Conservation (phyloP, 2,888 invertebrate genomes). For the Leucoptera coffeella region DNA sequence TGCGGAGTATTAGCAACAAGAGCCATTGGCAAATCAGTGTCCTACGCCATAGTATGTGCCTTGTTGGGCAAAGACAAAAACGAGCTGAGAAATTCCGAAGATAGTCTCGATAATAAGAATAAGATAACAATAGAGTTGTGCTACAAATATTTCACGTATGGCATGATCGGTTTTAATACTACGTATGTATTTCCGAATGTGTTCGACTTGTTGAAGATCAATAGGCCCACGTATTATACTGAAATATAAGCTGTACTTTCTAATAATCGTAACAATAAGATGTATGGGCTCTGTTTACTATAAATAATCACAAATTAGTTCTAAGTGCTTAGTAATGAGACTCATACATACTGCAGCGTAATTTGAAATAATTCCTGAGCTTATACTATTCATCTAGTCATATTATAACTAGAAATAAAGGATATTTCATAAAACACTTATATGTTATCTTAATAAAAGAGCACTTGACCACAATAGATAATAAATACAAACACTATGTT, state of each 20-base stretch:
- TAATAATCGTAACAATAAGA: too few species aligned
- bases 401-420: too few species aligned
- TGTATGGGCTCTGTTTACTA: too few species aligned
- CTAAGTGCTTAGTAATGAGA: too few species aligned
- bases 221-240: constrained; percentile 77
- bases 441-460: too few species aligned
- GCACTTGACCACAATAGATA: too few species aligned
- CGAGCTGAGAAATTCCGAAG: constrained; percentile 58
- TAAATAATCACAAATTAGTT: too few species aligned
- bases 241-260: constrained; percentile 78
- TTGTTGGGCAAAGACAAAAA: constrained; percentile 61
- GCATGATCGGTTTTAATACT: constrained; percentile 72
- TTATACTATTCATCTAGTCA: too few species aligned
- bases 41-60: constrained; percentile 65
- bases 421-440: too few species aligned
- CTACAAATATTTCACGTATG: constrained; percentile 78
- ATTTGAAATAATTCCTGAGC: too few species aligned
- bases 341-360: too few species aligned
- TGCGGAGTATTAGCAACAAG: constrained; percentile 65
- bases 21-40: constrained; percentile 60
- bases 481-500: too few species aligned
- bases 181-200: constrained; percentile 71
- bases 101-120: constrained; percentile 61
- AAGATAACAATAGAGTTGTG: constrained; percentile 75
- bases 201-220: constrained; percentile 70